Base-by-base conservation (phyloP, 1,140 invertebrate species). In the Lethocerus indicus region DNA sequence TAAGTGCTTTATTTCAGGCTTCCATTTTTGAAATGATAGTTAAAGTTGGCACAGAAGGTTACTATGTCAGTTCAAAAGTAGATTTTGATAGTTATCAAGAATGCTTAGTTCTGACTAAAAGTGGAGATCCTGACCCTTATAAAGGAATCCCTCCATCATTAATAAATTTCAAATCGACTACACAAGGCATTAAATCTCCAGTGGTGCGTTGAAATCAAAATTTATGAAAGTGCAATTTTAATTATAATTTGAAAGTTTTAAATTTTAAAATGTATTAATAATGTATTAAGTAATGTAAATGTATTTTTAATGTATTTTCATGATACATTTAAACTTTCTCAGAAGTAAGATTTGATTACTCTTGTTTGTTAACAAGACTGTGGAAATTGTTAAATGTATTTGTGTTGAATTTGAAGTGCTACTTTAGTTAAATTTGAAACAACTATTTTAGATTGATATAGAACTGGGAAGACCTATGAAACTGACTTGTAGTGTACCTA, bases 81-180 rank as follows among this genome's bases (percentile, higher is more conserved):
- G 29, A 44, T 1, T 25, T 43, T 29, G 32, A 39, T 42, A 32
- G 41, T 43, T 47, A 25, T 28, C n/a, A n/a, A 12, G n/a, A 51
- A 16, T 9, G 7, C 3, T 32, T 83, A 20, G 57, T 83, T 20
- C 78, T 81, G 64, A 87, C 83, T 0, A 73, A 75, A 53, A 68
- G 68, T 23, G 87, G 87, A 0, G 71, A 76, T 47, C 71, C 75
- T 0, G 72, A 87, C 67, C 70, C 74, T 2, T 74, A 76, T 44
- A 90, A 83, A 4, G 87, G 86, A 20, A 84, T 90, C 53, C 77
- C 78, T 2, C 83, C 86, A 1, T 76, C 83, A 1, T 73, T 89
- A 43, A 67, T 77, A 39, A 82, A 79, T 2, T 50, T 83, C 0
- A 72, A 71, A 58, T 74, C 62, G 47, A 35, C 48, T 21, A 26